These are phyloP conservation scores for Glyphotaelius pellucidus DNA, from an alignment of 2,888 invertebrate species.

Conservation along the genomic window DNA sequence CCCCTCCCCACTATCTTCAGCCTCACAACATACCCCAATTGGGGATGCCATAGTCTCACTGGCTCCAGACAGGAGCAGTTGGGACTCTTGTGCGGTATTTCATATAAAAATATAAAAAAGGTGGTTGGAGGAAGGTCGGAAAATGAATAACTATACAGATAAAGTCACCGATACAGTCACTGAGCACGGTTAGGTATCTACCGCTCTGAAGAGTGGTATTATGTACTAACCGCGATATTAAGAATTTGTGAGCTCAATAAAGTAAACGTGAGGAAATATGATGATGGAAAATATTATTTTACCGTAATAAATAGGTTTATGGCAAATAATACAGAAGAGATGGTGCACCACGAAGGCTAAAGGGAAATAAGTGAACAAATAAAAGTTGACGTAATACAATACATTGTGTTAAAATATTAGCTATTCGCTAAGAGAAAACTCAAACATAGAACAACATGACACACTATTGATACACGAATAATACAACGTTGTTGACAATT, in stretches of 20 bases:
- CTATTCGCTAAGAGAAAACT: not conserved
- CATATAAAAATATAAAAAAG: too few relatives aligned
- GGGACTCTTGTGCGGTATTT: too few relatives aligned
- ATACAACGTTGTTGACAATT: not conserved
- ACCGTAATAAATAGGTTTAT: not conserved
- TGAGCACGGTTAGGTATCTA: too few relatives aligned
- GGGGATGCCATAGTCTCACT: too few relatives aligned
- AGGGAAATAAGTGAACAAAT: not conserved
- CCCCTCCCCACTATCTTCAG: too few relatives aligned
- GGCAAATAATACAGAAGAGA: not conserved
- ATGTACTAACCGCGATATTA: too few relatives aligned
- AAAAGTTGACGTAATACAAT: not conserved
- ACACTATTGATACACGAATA: not conserved
- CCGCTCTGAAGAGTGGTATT: too few relatives aligned
- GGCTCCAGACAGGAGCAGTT: too few relatives aligned
- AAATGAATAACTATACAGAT: too few relatives aligned
- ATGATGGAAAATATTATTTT: not conserved
- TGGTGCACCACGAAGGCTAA: not conserved
- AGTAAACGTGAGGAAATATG: not conserved
- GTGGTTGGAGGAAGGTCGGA: too few relatives aligned
- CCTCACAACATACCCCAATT: too few relatives aligned
- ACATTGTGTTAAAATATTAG: not conserved
- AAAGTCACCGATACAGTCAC: too few relatives aligned
- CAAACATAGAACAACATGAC: not conserved
- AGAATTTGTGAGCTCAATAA: not conserved